Evolutionary conservation across 2,888 invertebrate species (phyloP).

Genomic region (Conomelus anceps): DNA sequence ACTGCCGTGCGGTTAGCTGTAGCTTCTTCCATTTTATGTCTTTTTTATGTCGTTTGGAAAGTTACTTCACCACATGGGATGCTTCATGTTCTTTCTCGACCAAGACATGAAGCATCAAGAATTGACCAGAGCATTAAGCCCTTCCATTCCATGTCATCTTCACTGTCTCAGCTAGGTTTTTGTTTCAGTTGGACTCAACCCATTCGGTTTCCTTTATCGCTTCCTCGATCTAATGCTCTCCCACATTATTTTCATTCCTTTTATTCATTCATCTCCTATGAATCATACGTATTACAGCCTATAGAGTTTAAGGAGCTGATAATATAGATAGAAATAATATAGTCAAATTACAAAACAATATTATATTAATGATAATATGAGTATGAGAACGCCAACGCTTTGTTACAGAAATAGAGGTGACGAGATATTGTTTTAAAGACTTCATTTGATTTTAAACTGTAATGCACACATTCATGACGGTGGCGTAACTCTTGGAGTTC

Average conservation of each 20-base stretch:
- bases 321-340: no score
- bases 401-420: no score
- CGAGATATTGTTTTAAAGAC: no score
- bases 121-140: background rate
- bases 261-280: background rate
- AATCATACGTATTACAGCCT: background rate
- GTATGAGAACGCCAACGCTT: no score
- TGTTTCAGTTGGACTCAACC: background rate
- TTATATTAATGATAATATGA: no score
- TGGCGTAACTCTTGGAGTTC: no score
- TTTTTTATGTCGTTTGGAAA: background rate
- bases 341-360: no score
- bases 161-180: background rate
- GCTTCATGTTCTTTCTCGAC: background rate
- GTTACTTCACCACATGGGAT: background rate
- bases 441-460: no score
- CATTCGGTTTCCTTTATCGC: background rate
- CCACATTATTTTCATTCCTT: background rate
- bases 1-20: no score
- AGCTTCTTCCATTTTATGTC: background rate
- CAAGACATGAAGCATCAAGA: background rate
- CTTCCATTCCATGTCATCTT: background rate
- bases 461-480: no score
- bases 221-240: background rate
- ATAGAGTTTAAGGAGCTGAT: no score